A percentile compares a stretch with the other conserved stretches of the same genome.
Evolutionary conservation across 2,888 invertebrate species (phyloP).

Genomic region (Papilio demoleus): DNA sequence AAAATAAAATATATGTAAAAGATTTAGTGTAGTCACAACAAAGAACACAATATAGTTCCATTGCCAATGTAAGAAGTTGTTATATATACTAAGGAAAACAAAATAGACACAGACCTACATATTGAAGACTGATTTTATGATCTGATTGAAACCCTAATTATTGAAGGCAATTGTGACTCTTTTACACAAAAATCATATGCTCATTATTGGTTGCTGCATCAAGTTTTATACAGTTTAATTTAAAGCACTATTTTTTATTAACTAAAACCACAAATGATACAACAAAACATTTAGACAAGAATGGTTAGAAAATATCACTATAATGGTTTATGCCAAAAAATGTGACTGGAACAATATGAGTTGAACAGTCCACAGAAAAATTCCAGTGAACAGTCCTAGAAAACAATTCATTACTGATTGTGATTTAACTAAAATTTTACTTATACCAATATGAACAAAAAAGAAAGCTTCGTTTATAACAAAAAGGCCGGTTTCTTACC

Average conservation of each 20-base stretch:
- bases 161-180: too few relatives aligned
- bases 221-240: neutral
- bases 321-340: neutral
- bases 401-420: neutral
- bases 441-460: constrained; percentile 48
- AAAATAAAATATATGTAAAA: too few relatives aligned
- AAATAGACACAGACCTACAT: too few relatives aligned
- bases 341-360: neutral
- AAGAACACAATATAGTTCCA: neutral
- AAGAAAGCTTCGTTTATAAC: constrained; percentile 35
- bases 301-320: neutral
- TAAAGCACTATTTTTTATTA: neutral
- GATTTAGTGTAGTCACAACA: too few relatives aligned
- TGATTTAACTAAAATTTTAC: neutral
- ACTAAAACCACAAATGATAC: neutral
- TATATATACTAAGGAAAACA: too few relatives aligned
- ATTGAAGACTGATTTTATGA: too few relatives aligned
- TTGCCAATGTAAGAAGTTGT: neutral
- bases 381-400: neutral
- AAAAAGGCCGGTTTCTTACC: constrained; percentile 75
- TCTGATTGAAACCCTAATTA: too few relatives aligned
- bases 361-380: neutral
- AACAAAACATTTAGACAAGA: neutral
- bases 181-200: neutral
- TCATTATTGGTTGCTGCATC: neutral